Base-by-base conservation (phyloP, 1,140 invertebrate genomes). In the Drosophila malerkotliana region DNA sequence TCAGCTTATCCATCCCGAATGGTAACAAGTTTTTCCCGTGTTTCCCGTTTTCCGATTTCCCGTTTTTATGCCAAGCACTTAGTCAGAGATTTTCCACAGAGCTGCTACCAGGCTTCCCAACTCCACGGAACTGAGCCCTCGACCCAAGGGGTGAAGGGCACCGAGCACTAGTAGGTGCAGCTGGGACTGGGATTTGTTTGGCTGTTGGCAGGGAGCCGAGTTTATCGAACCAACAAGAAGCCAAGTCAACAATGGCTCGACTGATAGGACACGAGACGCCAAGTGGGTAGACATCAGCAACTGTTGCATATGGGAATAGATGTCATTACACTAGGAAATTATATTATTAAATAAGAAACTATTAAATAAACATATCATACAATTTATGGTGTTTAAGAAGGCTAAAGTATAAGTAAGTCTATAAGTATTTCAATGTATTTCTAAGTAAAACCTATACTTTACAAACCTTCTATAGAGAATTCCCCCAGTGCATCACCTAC, bases 221-320 rank as follows among this genome's bases (percentile, higher is more conserved):
- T 73, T 79, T 81, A 81, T 81, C 79, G 79, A 81, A 81, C 79
- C 79, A 82, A 81, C 79, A 81, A 82, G 74, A 81, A 82, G 74
- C 61, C 44, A 81, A 47, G 68, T 57, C 44, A 81, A 81, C 64
- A 58, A 71, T 56, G 52, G 44, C 51, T 55, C 14, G 8, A 47
- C 32, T 44, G 14, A 44, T 44, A 14, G 39, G 39, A 72, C 56
- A 55, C 32, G 49, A 48, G 56, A 48, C 26, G 30, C 45, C 28
- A 45, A 44, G 24, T 39, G 28, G 44, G 8, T 30, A 39, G 34
- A 49, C 44, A 57, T 34, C 14, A 10, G 51, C 64, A 69, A 69
- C 64, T 71, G 67, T 71, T 71, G 67, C 67, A 71, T 39, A 69
- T 68, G 67, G 51, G 44, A 49, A 30, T 69, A 15, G 41, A 14